Conservation (phyloP, 2,797 vertebrate genomes). For the Tiaroga cobitis region DNA sequence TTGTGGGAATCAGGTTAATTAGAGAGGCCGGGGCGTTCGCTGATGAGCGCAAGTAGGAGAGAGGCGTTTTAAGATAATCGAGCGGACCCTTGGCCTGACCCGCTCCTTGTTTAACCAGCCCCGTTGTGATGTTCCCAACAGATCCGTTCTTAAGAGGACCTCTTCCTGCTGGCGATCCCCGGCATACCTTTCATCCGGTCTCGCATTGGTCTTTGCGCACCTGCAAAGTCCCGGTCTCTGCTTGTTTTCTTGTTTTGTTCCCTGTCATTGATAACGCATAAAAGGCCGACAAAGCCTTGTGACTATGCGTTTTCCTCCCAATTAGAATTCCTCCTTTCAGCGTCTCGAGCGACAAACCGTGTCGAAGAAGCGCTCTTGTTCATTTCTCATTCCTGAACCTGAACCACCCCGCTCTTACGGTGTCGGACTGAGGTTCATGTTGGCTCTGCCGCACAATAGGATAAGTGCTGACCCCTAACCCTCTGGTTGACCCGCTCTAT, state of each 20-base stretch:
- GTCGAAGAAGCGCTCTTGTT: slow-evolving; percentile 75
- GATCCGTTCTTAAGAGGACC: slow-evolving; percentile 76
- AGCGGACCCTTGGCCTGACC: slow-evolving; percentile 69
- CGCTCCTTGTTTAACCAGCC: slow-evolving; percentile 70
- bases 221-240: slow-evolving; percentile 74
- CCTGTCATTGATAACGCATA: slow-evolving; percentile 71
- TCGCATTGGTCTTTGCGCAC: slow-evolving; percentile 75
- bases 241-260: slow-evolving; percentile 68
- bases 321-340: slow-evolving; percentile 75
- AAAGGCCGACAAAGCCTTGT: slow-evolving; percentile 72
- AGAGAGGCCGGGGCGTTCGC: slow-evolving; percentile 75
- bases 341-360: slow-evolving; percentile 65
- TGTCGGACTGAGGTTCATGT: slow-evolving; percentile 74
- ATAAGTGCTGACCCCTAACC: slow-evolving; percentile 80
- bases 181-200: slow-evolving; percentile 64
- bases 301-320: slow-evolving; percentile 74
- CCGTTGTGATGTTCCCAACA: slow-evolving; percentile 77
- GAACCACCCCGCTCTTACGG: slow-evolving; percentile 71
- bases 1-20: slow-evolving; percentile 88
- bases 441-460: slow-evolving; percentile 78
- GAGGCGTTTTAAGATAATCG: slow-evolving; percentile 65
- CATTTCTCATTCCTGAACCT: slow-evolving; percentile 74
- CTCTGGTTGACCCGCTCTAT: slow-evolving; percentile 75
- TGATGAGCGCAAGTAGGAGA: slow-evolving; percentile 75
- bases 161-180: slow-evolving; percentile 69